Evolutionary conservation across 2,797 vertebrate genomes (phyloP).

Genomic region (Anguilla pacifica): DNA sequence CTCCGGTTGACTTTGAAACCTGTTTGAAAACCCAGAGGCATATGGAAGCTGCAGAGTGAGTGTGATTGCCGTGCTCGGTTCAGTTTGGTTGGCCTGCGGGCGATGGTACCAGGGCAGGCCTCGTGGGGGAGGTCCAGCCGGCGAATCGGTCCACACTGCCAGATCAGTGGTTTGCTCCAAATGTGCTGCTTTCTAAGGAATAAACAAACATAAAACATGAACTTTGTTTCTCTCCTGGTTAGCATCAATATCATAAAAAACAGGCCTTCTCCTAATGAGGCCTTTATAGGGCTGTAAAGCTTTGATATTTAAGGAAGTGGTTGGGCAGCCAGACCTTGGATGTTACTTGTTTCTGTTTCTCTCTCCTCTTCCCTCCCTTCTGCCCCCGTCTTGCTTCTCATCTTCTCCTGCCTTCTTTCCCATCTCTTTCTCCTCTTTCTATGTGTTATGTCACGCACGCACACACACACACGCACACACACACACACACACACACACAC

Average conservation of each 20-base stretch:
- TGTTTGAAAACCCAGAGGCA: not conserved
- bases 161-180: conserved; percentile 34
- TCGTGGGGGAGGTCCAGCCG: not conserved
- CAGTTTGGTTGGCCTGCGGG: not conserved
- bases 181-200: conserved; percentile 39
- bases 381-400: conserved; percentile 11
- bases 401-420: not conserved
- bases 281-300: conserved; percentile 55
- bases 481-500: no score
- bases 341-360: conserved; percentile 21
- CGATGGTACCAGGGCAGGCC: not conserved
- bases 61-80: not conserved
- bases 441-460: not conserved
- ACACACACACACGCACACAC: no score
- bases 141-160: conserved; percentile 4
- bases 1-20: not conserved
- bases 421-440: not conserved
- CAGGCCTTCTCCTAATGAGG: conserved; percentile 47
- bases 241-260: conserved; percentile 27
- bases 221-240: conserved; percentile 45
- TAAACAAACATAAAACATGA: conserved; percentile 47
- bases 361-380: conserved; percentile 12
- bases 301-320: conserved; percentile 57
- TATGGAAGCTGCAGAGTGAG: not conserved
- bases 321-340: conserved; percentile 53